phyloP scores from a whole-genome alignment of 2,113 vertebrate species.

The Xenopus borealis region DNA sequence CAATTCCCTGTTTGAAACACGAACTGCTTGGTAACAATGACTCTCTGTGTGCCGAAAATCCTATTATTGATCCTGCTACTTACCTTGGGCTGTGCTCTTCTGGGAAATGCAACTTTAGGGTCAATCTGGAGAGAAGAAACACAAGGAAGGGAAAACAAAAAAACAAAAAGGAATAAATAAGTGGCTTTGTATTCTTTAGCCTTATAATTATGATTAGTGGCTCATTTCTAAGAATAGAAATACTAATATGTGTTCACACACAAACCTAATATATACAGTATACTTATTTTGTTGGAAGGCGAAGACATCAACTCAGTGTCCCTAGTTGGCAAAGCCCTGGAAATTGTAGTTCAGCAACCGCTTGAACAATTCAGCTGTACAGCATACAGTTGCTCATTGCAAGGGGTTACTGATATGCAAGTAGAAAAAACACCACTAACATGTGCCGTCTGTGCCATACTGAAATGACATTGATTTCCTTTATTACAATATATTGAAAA shows the following conservation, averaged over 20 bases:
- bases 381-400: background rate
- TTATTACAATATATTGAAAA: conserved; percentile 41
- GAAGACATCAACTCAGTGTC: background rate
- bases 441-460: conserved; percentile 28
- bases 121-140: conserved; percentile 81
- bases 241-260: background rate
- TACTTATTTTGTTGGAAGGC: too few species aligned
- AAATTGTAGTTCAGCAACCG: too few species aligned
- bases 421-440: background rate
- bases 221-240: conserved; percentile 72
- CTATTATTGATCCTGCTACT: conserved; percentile 70
- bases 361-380: background rate
- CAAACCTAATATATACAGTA: too few species aligned
- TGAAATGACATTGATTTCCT: conserved; percentile 42
- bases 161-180: conserved; percentile 25
- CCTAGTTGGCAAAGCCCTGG: background rate
- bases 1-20: conserved; percentile 71
- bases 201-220: conserved; percentile 57
- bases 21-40: conserved; percentile 71
- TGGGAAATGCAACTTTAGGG: conserved; percentile 98
- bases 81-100: conserved; percentile 98
- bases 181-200: background rate
- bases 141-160: conserved; percentile 43
- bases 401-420: background rate
- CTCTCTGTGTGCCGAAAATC: conserved; percentile 67